Evolutionary conservation across 2,797 vertebrate species (phyloP), one percentile per base, ranked within the genome.

Genomic region (Pygocentrus nattereri): DNA sequence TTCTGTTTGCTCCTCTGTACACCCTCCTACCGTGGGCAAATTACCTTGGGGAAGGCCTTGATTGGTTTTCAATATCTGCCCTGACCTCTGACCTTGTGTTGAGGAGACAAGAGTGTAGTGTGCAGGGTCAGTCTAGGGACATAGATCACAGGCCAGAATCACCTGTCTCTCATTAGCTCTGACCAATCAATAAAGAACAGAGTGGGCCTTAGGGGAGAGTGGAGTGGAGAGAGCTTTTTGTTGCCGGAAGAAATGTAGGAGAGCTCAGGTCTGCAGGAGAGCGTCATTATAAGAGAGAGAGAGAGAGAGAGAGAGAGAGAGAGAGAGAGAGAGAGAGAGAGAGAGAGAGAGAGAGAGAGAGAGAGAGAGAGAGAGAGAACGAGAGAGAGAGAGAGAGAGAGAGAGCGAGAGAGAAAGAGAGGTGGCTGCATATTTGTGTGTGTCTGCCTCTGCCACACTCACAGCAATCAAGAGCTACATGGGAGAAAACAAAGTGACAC

Each of bases 11-110:
- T 59, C 41, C 61, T 25, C 31, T 25, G 27, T 82, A 62, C 69
- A 27, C n/a, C 73, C 52, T 62, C 38, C 71, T 73, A 75, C 82
- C 27, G 47, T 31, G 44, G 12, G 50, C 76, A 85, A 84, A 85
- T 84, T 78, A 65, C 73, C 64, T 61, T 38, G 25, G 21, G 68
- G 49, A 41, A n/a, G n/a, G 25, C 62, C 30, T 54, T 77, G 75
- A 84, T 79, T 76, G 78, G 56, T 82, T 86, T 84, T 82, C 84
- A 79, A 82, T 85, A 87, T 69, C n/a, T 71, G 77, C 41, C 49
- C 69, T 84, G 59, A 84, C 79, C 82, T 85, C 58, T 84, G 82
- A 85, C 79, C 64, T 71, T 16, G 21, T 68, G 80, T 52, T 77
- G 73, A 71, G 72, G 47, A 75, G 71, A 77, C 69, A 61, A 52